Evolutionary conservation across 2,113 vertebrate species (phyloP).

Genomic region (Microcebus tavaratra): DNA sequence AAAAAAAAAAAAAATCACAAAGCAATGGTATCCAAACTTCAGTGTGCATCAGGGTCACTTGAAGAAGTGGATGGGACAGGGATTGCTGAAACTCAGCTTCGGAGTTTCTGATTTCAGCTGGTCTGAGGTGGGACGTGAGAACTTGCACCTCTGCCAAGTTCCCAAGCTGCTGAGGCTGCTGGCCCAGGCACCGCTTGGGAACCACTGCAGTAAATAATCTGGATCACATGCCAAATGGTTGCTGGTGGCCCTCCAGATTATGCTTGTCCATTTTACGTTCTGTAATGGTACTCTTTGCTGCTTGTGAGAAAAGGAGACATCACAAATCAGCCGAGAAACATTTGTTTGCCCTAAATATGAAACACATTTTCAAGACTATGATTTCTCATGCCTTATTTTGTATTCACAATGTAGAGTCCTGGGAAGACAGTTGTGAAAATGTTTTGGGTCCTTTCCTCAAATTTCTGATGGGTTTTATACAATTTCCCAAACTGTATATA

Average conservation of each 20-base stretch:
- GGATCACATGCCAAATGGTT: rapidly evolving
- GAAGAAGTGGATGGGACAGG: background rate
- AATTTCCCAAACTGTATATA: background rate
- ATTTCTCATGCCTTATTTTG: background rate
- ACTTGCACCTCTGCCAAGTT: background rate
- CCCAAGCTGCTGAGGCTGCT: background rate
- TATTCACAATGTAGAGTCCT: background rate
- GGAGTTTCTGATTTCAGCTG: background rate
- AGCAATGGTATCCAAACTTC: background rate
- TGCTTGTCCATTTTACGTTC: background rate
- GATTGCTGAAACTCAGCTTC: background rate
- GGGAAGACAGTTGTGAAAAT: background rate
- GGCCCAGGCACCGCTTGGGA: background rate
- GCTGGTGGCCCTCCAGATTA: background rate
- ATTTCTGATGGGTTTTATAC: background rate
- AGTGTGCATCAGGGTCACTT: background rate
- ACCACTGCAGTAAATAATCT: background rate
- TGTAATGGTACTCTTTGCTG: background rate
- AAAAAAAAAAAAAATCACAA: background rate
- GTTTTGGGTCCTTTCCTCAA: background rate
- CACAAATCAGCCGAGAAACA: background rate
- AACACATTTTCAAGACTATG: background rate
- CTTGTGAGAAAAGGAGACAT: background rate
- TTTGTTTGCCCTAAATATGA: background rate
- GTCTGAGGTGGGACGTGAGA: background rate